Evolutionary conservation across 2,113 vertebrate species (phyloP).

Genomic region (Haliaeetus leucogaster): DNA sequence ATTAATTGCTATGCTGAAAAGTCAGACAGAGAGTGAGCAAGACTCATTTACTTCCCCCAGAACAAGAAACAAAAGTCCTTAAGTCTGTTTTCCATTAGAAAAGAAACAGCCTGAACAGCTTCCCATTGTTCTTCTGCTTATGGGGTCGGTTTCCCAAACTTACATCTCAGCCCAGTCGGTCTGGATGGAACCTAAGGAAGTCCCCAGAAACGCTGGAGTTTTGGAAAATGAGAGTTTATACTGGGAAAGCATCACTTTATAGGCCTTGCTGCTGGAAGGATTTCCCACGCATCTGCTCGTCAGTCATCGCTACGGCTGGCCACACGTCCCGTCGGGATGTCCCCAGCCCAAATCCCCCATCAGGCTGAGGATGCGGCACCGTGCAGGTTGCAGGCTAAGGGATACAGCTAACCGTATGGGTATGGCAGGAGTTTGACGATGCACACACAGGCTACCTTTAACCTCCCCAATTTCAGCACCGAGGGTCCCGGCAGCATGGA

Average conservation of each 20-base stretch:
- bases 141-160: background rate
- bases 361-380: background rate
- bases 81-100: background rate
- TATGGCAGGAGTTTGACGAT: background rate
- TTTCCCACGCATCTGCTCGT: background rate
- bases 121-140: conserved; percentile 1
- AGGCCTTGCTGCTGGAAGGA: background rate
- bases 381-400: accelerated
- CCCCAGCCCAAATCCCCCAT: background rate
- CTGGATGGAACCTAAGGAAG: background rate
- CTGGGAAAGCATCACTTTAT: background rate
- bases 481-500: accelerated
- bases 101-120: background rate
- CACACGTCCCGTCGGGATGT: accelerated
- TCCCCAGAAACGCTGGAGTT: background rate
- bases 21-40: background rate
- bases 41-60: background rate
- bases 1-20: background rate
- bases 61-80: conserved; percentile 3
- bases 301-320: background rate
- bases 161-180: background rate
- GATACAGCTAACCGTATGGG: accelerated
- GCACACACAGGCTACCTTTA: background rate
- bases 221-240: background rate
- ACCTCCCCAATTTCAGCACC: background rate